Percentiles rank a stretch among this genome's conserved stretches.
Evolutionary conservation across 2,113 vertebrate species (phyloP).

Genomic region (Atractosteus spatula): DNA sequence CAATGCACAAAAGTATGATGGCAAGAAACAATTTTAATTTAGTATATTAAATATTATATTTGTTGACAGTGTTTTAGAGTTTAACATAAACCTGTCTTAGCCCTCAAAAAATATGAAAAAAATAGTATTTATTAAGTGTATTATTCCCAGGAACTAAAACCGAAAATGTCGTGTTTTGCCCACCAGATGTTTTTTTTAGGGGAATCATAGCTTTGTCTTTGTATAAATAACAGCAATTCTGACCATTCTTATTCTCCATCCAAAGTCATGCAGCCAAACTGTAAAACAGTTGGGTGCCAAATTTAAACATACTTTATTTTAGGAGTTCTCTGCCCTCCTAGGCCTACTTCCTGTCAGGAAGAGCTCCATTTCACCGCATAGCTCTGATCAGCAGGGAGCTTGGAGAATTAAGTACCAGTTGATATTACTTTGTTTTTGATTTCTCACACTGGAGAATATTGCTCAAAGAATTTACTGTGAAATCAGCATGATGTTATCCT

Average conservation of each 20-base stretch:
- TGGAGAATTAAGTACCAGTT: slow-evolving; percentile 93
- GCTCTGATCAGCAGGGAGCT: slow-evolving; percentile 81
- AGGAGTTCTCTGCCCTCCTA: slow-evolving; percentile 75
- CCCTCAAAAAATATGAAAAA: no score
- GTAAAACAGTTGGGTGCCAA: slow-evolving; percentile 71
- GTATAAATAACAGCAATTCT: slow-evolving; percentile 36
- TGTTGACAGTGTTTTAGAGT: no score
- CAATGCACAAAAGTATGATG: no score
- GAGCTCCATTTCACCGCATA: slow-evolving; percentile 76
- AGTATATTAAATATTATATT: no score
- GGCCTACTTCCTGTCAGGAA: slow-evolving; percentile 93
- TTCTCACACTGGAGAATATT: slow-evolving; percentile 80
- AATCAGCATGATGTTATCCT: slow-evolving; percentile 77
- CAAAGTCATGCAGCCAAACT: slow-evolving; percentile 62
- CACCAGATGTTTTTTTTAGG: no score
- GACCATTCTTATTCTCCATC: slow-evolving; percentile 35
- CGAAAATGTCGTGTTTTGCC: no score
- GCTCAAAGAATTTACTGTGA: slow-evolving; percentile 79
- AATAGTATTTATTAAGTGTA: no score
- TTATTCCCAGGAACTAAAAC: no score
- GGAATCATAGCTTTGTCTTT: slow-evolving; percentile 1
- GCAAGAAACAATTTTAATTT: no score
- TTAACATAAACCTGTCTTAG: no score
- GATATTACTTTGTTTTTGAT: slow-evolving; percentile 93
- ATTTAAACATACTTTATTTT: slow-evolving; percentile 86